These are phyloP conservation scores for Ochotona princeps DNA, from an alignment of 2,113 vertebrate genomes.

Conservation along the genomic window DNA sequence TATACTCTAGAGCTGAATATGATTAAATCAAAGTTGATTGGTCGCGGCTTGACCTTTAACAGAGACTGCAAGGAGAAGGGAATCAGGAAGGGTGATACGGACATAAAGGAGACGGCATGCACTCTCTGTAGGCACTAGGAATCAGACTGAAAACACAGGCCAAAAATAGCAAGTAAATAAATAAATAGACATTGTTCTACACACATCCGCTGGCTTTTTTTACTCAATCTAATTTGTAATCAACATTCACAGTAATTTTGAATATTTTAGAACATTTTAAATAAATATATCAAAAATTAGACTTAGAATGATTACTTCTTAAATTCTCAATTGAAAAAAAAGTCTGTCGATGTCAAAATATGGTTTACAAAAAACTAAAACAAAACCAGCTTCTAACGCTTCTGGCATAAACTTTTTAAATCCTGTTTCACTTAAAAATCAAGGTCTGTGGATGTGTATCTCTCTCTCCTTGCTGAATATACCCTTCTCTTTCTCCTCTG, in stretches of 20 bases:
- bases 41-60: background rate
- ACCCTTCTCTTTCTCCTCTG: slow-evolving; percentile 55
- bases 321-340: slow-evolving; percentile 65
- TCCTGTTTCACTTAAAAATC: slow-evolving; percentile 65
- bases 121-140: background rate
- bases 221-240: slow-evolving; percentile 14
- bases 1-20: background rate
- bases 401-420: slow-evolving; percentile 79
- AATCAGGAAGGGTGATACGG: background rate
- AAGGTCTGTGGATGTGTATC: slow-evolving; percentile 56
- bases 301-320: slow-evolving; percentile 50
- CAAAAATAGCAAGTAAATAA: background rate
- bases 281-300: slow-evolving; percentile 32
- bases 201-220: background rate
- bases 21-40: background rate
- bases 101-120: background rate
- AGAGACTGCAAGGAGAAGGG: background rate
- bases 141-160: background rate
- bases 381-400: slow-evolving; percentile 63
- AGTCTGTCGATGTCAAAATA: slow-evolving; percentile 62
- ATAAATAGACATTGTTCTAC: background rate
- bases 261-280: slow-evolving; percentile 27
- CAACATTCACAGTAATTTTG: background rate
- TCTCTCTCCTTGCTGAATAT: slow-evolving; percentile 59
- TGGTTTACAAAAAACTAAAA: slow-evolving; percentile 41